Base-by-base conservation (phyloP, 2,797 vertebrate species). In the Acestrorhynchus altus region DNA sequence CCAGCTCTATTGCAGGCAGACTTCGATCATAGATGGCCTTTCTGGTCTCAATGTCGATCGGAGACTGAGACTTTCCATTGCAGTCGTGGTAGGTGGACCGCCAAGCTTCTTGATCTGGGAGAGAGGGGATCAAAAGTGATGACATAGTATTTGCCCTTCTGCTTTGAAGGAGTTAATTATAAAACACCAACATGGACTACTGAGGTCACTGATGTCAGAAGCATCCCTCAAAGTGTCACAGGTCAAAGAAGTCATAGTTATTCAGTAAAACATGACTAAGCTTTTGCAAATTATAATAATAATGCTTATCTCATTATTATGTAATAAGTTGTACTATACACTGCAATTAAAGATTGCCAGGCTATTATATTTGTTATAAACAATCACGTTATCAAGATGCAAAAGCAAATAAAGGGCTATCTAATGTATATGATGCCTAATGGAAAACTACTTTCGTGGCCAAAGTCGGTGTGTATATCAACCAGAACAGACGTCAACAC, bases 61-160 rank as follows among this genome's bases (percentile, higher is more conserved):
- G 95, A 0, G 95, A 96, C 67, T 96, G 95, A 72, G 83, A 76
- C 39, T 69, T 86, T 51, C 90, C 91, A 0, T 74, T 86, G 0
- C 95, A 96, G 72, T 88, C 22, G 11, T 63, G 9, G 59, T 84
- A 90, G 20, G 24, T 42, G 3, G 71, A 75, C 18, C 42, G 26
- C 89, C 89, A 90, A 7, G 71, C 12, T 0, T 78, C 57, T 57
- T 90, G 87, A 75, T 89, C 89, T 90, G 74, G 46, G 40, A 22
- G 20, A 63, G 15, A 64, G 69, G n/a, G n/a, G 60, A 59, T 18
- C n/a, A 20, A 2, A 72, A 77, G 54, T 4, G 64, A 65, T 77
- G 75, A 70, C 42, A 68, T 35, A 20, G 31, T 52, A 49, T 51
- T 56, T 16, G 22, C 39, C 61, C 60, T 64, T 75, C 42, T 49